These are phyloP conservation scores for Sphaerodactylus townsendi DNA, from an alignment of 2,113 vertebrate genomes.

Conservation along the genomic window DNA sequence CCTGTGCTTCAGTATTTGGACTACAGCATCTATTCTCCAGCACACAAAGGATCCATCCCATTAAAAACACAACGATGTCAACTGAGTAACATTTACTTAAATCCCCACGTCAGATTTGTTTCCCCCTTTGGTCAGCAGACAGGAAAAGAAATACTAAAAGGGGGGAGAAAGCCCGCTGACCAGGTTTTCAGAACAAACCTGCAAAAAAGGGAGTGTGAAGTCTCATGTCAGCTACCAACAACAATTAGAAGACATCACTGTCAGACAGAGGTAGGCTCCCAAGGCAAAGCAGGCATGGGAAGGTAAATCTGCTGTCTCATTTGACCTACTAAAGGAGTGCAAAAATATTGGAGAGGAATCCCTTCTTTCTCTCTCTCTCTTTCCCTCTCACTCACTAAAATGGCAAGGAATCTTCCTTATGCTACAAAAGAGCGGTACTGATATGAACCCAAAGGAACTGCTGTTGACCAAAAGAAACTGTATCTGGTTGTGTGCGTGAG, in stretches of 20 bases:
- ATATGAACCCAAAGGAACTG: neutral
- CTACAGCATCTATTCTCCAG: neutral
- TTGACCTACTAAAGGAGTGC: slow-evolving; percentile 29
- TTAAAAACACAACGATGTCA: neutral
- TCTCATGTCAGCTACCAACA: slow-evolving; percentile 43
- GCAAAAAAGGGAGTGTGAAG: slow-evolving; percentile 8
- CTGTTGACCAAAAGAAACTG: no score
- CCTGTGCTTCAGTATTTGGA: no score
- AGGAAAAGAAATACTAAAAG: slow-evolving; percentile 1
- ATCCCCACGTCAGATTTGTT: neutral
- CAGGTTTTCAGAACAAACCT: slow-evolving; percentile 35
- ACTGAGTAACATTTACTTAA: neutral
- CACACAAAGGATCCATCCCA: neutral
- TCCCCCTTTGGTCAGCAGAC: neutral
- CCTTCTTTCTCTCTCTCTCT: slow-evolving; percentile 13
- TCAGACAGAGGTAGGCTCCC: slow-evolving; percentile 11
- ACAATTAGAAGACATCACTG: slow-evolving; percentile 45
- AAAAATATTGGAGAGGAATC: slow-evolving; percentile 34
- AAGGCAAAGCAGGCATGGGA: slow-evolving; percentile 34
- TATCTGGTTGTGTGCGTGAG: no score
- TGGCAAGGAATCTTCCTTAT: no score
- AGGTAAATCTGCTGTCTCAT: slow-evolving; percentile 36
- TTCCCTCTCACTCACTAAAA: slow-evolving; percentile 7
- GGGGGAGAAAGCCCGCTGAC: neutral
- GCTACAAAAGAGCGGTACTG: neutral